Percentiles rank a stretch among this genome's conserved stretches.
phyloP scores from a whole-genome alignment of 1,140 invertebrate species.

The Drosophila littoralis region DNA sequence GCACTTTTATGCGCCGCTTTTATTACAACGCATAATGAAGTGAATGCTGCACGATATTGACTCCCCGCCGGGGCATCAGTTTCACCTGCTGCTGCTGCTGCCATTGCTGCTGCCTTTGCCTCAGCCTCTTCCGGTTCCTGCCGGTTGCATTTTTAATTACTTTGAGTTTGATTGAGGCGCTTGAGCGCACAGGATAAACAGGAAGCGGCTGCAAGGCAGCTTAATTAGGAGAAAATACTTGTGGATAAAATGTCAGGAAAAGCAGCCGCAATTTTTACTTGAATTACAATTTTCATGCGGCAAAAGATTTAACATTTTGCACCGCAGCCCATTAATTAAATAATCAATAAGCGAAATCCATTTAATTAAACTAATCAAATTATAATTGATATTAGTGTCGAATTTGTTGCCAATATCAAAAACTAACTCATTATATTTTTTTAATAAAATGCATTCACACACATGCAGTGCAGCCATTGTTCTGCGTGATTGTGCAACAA shows the following conservation, averaged over 20 bases:
- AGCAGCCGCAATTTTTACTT: conserved; percentile 11
- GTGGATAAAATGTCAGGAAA: conserved; percentile 25
- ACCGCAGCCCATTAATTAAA: conserved; percentile 24
- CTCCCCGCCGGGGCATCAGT: conserved; percentile 19
- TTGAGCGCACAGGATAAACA: conserved; percentile 39
- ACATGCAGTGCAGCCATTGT: conserved; percentile 19
- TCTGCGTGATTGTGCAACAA: conserved; percentile 26
- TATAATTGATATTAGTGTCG: conserved; percentile 16
- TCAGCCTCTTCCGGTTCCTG: not conserved
- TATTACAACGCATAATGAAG: conserved; percentile 58
- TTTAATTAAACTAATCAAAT: conserved; percentile 26
- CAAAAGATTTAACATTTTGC: not conserved
- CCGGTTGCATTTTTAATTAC: conserved; percentile 52
- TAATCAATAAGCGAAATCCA: conserved; percentile 9
- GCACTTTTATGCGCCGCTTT: conserved; percentile 47
- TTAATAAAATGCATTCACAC: conserved; percentile 10
- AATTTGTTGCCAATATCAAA: not conserved
- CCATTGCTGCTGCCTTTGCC: not conserved
- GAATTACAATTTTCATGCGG: not conserved
- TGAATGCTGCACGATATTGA: conserved; percentile 55
- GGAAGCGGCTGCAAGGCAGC: conserved; percentile 40
- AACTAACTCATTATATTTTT: conserved; percentile 20
- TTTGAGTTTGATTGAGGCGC: conserved; percentile 30
- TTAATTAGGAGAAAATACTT: conserved; percentile 56
- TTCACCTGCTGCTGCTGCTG: conserved; percentile 3